Evolutionary conservation across 1,140 invertebrate genomes (phyloP), one percentile per base, ranked within the genome.

Genomic region (Leguminivora glycinivorella): DNA sequence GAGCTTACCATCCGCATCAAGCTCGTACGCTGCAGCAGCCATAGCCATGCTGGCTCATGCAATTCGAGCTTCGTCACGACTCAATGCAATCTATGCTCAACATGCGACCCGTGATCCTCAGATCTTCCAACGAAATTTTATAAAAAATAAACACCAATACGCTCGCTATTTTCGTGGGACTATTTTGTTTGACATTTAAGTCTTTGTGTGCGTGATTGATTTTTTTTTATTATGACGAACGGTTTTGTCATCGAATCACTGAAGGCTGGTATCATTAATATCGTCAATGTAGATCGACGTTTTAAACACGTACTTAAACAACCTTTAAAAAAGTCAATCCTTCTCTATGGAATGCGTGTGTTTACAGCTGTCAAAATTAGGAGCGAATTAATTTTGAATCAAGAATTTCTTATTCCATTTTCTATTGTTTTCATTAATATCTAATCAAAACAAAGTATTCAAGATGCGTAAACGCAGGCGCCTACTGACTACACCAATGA

Each of bases 21-120:
- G 89, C 72, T 87, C 85, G 76, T 91, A 91, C 31, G 85, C 75
- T 68, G 83, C 81, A 70, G 87, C 86, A 67, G 89, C 87, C 89
- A 87, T 86, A 67, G 89, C 87, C 89, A 91, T 91, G 75, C 77
- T 80, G 70, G 56, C 68, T 70, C 75, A 77, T 70, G 31, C 58
- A 4, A 63, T 29, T 9, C 29, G 58, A 34, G 58, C 58, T 63
- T 63, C 58, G 58, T 63, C 58, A 63, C 58, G 58, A 63, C 26
- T 31, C 26, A 29, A 17, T 29, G 26, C 26, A 29, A 31, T 29
- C 26, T 63, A 4, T 31, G 26, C 14, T 63, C 26, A 31, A 63
- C 58, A 63, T 63, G 25, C 58, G 58, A 34, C 58, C 25, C 24
- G 58, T 63, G 17, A 63, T 26, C 58, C 4, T 63, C 26, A 29